A percentile compares a stretch with the other conserved stretches of the same genome.
phyloP scores from a whole-genome alignment of 2,888 invertebrate species.

The Campoplex capitator region DNA sequence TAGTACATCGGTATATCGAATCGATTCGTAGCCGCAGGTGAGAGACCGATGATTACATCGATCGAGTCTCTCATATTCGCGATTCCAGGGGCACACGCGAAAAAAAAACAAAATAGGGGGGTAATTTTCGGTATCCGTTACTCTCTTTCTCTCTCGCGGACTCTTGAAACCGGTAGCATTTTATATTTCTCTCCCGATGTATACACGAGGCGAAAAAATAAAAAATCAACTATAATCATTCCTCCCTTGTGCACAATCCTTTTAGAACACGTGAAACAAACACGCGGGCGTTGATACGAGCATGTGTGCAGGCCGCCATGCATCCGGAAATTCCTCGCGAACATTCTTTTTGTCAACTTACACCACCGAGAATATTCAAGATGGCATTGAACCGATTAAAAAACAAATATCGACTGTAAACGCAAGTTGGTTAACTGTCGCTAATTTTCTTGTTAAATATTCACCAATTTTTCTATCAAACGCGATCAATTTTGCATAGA shows the following conservation, averaged over 20 bases:
- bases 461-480: background rate
- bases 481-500: background rate
- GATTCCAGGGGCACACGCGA: slow-evolving; percentile 67
- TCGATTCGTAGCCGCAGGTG: slow-evolving; percentile 78
- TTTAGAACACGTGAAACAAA: slow-evolving; percentile 21
- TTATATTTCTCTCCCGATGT: slow-evolving; percentile 66
- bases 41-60: slow-evolving; percentile 83
- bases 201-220: slow-evolving; percentile 2
- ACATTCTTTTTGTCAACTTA: background rate
- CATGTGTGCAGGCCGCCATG: no score
- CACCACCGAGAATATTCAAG: background rate
- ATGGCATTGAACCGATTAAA: background rate
- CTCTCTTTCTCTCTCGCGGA: slow-evolving; percentile 57
- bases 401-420: background rate
- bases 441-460: no score
- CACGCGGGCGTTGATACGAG: slow-evolving; percentile 13
- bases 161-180: slow-evolving; percentile 82
- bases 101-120: slow-evolving; percentile 67
- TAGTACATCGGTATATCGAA: slow-evolving; percentile 45
- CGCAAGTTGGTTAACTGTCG: no score
- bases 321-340: background rate
- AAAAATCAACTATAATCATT: background rate
- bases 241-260: slow-evolving; percentile 9
- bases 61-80: slow-evolving; percentile 73
- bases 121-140: slow-evolving; percentile 81